These are phyloP conservation scores for Microcebus lehilahytsara DNA, from an alignment of 2,113 vertebrate genomes.

Conservation along the genomic window DNA sequence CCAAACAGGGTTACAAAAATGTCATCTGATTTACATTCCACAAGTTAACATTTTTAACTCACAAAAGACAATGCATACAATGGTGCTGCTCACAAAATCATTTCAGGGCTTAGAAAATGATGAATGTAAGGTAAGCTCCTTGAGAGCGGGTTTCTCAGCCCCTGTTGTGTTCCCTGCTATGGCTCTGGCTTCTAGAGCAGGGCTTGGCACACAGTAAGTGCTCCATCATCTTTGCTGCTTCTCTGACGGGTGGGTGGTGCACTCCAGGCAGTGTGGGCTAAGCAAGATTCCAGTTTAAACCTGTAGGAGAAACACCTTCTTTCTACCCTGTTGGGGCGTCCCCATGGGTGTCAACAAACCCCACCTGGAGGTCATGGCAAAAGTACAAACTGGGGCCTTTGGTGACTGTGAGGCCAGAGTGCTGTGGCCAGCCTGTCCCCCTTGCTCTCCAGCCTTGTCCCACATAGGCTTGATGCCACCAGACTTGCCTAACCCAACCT, in stretches of 20 bases:
- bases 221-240: neutral
- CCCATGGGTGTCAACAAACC: neutral
- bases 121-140: neutral
- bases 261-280: neutral
- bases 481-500: neutral
- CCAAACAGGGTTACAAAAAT: neutral
- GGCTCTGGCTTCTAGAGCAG: accelerated
- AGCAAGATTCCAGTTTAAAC: neutral
- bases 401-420: neutral
- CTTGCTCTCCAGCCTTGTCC: neutral
- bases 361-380: neutral
- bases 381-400: neutral
- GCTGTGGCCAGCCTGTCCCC: neutral
- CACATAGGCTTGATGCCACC: neutral
- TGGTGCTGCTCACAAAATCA: neutral
- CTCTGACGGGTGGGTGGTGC: neutral
- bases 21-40: conserved; percentile 18
- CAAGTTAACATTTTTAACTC: conserved; percentile 8
- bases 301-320: neutral
- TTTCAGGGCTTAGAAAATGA: neutral
- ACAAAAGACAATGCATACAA: neutral
- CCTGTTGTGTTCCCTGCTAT: neutral
- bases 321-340: neutral
- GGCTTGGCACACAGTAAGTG: neutral
- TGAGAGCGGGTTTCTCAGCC: neutral